A percentile compares a stretch with the other conserved stretches of the same genome.
These are phyloP conservation scores for Raja brachyura DNA, from an alignment of 2,113 vertebrate genomes.

Conservation along the genomic window DNA sequence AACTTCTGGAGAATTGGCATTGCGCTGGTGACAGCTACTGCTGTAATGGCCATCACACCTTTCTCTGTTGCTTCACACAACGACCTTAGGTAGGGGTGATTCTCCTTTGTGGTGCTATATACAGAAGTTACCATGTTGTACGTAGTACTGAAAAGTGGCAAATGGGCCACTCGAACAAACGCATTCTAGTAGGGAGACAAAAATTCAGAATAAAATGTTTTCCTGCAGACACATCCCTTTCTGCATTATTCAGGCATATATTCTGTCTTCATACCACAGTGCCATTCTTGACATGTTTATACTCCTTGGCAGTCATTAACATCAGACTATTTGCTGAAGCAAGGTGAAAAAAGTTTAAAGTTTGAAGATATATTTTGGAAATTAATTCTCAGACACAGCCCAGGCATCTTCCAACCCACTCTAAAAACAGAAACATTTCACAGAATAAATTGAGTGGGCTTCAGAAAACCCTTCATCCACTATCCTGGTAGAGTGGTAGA, in stretches of 20 bases:
- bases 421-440: too few species aligned
- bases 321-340: background rate
- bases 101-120: constrained; percentile 65
- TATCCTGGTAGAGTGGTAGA: background rate
- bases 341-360: background rate
- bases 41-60: constrained; percentile 64
- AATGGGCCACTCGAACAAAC: constrained; percentile 60
- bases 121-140: constrained; percentile 61
- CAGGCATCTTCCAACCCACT: background rate
- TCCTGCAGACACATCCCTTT: background rate
- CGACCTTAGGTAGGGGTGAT: constrained; percentile 63
- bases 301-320: background rate
- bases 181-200: constrained; percentile 53
- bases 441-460: background rate
- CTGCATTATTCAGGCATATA: background rate
- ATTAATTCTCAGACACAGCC: background rate
- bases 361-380: background rate
- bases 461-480: background rate
- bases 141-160: constrained; percentile 73
- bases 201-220: background rate
- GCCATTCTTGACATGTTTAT: background rate
- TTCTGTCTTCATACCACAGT: background rate
- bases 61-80: constrained; percentile 61
- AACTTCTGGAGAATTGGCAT: constrained; percentile 70
- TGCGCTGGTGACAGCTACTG: constrained; percentile 64